Base-by-base conservation (phyloP, 2,113 vertebrate species). In the Phodopus roborovskii region DNA sequence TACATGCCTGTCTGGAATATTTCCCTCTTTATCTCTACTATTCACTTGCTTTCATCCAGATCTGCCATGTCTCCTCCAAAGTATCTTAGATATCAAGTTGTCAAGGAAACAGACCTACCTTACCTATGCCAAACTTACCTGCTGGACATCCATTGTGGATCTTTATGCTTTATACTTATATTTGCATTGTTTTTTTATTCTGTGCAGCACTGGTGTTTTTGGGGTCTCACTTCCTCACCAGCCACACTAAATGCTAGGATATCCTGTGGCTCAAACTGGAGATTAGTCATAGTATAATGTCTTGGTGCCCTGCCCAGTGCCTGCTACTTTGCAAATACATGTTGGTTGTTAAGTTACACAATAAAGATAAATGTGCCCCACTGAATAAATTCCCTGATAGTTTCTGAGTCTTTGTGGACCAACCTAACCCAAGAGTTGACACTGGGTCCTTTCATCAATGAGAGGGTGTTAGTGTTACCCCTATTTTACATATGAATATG, bases 101-200 rank as follows among this genome's bases (percentile, higher is more conserved):
- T 84, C 56, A 56, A 81, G 83, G 36, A 39, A 36, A 33, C 24
- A 50, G 66, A 6, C 16, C n/a, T n/a, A n/a, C n/a, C n/a, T n/a
- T n/a, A n/a, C n/a, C n/a, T 12, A 20, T 39, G 12, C 7, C 58
- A 9, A 0, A 5, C 16, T 39, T 5, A 5, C 9, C 36, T 33
- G 4, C n/a, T 0, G 11, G 68, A 22, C 36, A 45, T n/a, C 70
- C 36, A 3, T 0, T 3, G 3, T 5, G 24, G 77, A 10, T 73
- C 48, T 88, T 68, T 11, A 73, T 60, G 19, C 6, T 10, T 30
- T 24, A 4, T 28, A 22, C 0, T 30, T 60, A 8, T 58, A 60
- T 82, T 39, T 60, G 22, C 12, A 16, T 10, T 68, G 16, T 36
- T 68, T 16, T 70, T 50, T 5, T 50, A 50, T n/a, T 86, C 48